A percentile compares a stretch with the other conserved stretches of the same genome.
Conservation (phyloP, 2,797 vertebrate genomes). For the Onychomys leucogaster region DNA sequence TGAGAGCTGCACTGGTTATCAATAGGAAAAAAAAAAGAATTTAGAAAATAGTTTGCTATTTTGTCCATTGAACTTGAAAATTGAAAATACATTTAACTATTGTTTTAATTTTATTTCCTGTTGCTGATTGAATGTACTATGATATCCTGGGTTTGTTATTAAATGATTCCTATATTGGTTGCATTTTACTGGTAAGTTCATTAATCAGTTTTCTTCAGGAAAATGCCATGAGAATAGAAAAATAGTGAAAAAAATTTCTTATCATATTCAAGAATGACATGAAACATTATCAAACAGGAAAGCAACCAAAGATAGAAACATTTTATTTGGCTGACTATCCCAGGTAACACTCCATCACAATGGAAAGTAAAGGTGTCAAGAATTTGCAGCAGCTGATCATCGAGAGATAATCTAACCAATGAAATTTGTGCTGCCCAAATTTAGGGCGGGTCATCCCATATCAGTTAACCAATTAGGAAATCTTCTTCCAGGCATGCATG, state of each 20-base stretch:
- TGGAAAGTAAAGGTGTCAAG: not conserved
- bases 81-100: not conserved
- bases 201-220: not conserved
- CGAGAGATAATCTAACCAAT: not conserved
- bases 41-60: not conserved
- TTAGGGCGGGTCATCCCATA: not conserved
- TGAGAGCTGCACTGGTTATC: not conserved
- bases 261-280: not conserved
- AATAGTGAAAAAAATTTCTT: not conserved
- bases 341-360: too few species aligned
- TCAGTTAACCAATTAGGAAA: not conserved
- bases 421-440: not conserved
- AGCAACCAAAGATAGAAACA: too few species aligned
- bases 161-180: not conserved
- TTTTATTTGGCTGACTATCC: not conserved
- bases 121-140: not conserved
- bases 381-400: not conserved
- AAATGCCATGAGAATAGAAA: not conserved
- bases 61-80: not conserved
- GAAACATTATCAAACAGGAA: not conserved
- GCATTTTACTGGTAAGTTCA: not conserved
- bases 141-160: not conserved
- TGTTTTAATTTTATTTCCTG: not conserved
- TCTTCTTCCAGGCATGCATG: fast-evolving
- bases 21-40: not conserved